Evolutionary conservation across 30 jellyfish, hydroid and myxozoan species (phyloP).

Genomic region (Mastigias papua): DNA sequence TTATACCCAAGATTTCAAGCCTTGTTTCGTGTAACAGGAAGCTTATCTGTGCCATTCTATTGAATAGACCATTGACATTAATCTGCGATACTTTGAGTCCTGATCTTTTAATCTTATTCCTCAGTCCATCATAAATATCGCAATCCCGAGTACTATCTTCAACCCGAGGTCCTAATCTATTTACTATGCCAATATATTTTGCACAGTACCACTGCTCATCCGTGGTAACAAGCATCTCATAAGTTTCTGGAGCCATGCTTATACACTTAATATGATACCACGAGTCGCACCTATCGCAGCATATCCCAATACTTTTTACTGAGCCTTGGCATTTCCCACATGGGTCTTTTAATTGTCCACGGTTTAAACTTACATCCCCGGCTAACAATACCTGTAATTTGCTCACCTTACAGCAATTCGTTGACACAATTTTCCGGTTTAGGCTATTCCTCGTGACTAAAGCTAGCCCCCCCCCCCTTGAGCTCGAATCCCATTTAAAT

Average conservation of each 20-base stretch:
- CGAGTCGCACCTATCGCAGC: not conserved
- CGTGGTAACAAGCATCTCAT: not conserved
- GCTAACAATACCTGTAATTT: not conserved
- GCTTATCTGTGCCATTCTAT: not conserved
- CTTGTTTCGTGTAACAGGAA: not conserved
- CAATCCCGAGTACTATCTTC: not conserved
- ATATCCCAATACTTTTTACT: not conserved
- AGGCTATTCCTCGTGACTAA: not conserved
- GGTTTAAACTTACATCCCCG: not conserved
- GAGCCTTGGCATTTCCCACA: not conserved
- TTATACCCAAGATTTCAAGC: not conserved
- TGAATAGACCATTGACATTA: not conserved
- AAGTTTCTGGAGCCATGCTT: too few species aligned
- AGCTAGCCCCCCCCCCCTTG: not conserved
- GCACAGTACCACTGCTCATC: not conserved
- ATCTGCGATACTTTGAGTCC: not conserved
- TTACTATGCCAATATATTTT: not conserved
- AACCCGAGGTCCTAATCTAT: not conserved
- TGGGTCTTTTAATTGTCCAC: not conserved
- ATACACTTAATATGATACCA: not conserved
- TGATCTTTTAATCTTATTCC: not conserved
- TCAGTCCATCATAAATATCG: not conserved
- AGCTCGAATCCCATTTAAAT: not conserved
- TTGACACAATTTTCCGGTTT: not conserved
- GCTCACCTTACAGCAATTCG: not conserved